Evolutionary conservation across 2,888 invertebrate genomes (phyloP).

Genomic region (Ennomos quercinarius): DNA sequence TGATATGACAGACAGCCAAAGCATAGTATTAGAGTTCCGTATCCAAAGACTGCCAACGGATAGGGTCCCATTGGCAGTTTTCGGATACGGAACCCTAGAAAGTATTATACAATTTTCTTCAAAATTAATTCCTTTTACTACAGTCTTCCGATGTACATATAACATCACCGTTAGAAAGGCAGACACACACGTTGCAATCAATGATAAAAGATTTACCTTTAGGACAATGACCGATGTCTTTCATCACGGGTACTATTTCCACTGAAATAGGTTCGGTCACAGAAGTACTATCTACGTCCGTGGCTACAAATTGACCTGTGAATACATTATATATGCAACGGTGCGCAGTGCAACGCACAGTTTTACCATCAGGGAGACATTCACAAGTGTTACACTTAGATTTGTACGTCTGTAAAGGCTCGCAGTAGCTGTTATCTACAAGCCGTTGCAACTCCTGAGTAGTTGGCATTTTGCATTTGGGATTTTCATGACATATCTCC

Average conservation of each 20-base stretch:
- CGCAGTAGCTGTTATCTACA: constrained; percentile 61
- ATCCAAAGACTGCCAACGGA: too few relatives aligned
- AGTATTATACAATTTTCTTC: not conserved
- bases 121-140: constrained; percentile 21
- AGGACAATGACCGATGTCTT: constrained; percentile 53
- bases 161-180: constrained; percentile 66
- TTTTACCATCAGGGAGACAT: constrained; percentile 64
- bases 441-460: not conserved
- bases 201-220: constrained; percentile 62
- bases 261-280: constrained; percentile 41
- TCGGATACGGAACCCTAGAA: constrained; percentile 6
- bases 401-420: constrained; percentile 61
- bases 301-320: too few relatives aligned
- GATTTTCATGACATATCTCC: constrained; percentile 54
- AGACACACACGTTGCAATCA: constrained; percentile 70
- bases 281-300: too few relatives aligned
- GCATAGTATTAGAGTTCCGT: too few relatives aligned
- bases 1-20: too few relatives aligned
- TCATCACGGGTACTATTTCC: constrained; percentile 62
- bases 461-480: constrained; percentile 15
- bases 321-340: constrained; percentile 4
- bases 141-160: constrained; percentile 67
- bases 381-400: constrained; percentile 65
- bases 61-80: too few relatives aligned
- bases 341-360: constrained; percentile 54